Percentiles rank a stretch among this genome's conserved stretches.
Evolutionary conservation across 2,888 invertebrate species (phyloP).

Genomic region (Pyralis farinalis): DNA sequence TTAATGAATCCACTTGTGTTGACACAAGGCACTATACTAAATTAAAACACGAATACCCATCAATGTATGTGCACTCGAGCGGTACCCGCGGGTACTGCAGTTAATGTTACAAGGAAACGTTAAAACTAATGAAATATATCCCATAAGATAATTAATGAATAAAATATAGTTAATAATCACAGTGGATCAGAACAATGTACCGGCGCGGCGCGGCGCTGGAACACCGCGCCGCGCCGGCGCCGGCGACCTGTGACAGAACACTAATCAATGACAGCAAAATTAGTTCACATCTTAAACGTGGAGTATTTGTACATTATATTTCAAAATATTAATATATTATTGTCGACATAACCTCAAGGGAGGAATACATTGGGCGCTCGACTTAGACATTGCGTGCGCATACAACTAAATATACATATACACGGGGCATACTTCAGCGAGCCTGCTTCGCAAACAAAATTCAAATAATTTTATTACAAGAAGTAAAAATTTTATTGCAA

Average conservation of each 20-base stretch:
- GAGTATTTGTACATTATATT: constrained; percentile 53
- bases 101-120: constrained; percentile 36
- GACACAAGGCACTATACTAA: constrained; percentile 59
- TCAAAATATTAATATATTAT: constrained; percentile 29
- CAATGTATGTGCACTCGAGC: constrained; percentile 54
- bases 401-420: constrained; percentile 54
- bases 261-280: constrained; percentile 14
- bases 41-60: constrained; percentile 73
- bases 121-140: constrained; percentile 46
- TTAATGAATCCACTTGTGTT: constrained; percentile 60
- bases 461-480: constrained; percentile 51
- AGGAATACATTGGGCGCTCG: background rate
- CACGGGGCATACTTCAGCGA: constrained; percentile 38
- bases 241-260: background rate
- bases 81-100: constrained; percentile 46
- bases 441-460: constrained; percentile 17
- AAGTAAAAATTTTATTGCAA: constrained; percentile 66
- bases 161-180: constrained; percentile 42
- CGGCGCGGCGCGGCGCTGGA: background rate
- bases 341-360: constrained; percentile 15
- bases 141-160: constrained; percentile 31
- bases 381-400: constrained; percentile 7
- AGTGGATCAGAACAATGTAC: constrained; percentile 33
- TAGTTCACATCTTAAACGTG: constrained; percentile 24
- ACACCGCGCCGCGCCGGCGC: background rate